These are phyloP conservation scores for Ostrea denselamellosa DNA, from an alignment of 1,140 invertebrate genomes.

Conservation along the genomic window DNA sequence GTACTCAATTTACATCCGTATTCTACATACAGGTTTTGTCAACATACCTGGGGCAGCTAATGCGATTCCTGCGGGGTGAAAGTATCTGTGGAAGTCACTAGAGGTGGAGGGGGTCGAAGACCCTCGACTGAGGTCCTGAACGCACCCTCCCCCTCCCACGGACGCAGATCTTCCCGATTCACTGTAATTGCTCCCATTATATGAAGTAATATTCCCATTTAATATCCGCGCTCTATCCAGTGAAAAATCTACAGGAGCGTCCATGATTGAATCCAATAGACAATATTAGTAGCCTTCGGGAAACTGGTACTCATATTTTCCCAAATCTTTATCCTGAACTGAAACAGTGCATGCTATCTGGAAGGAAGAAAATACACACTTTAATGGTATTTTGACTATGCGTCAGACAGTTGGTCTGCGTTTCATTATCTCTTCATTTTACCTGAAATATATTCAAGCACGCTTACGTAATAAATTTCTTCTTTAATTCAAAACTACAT, in stretches of 20 bases:
- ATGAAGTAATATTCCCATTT: constrained; percentile 43
- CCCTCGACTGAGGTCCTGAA: constrained; percentile 32
- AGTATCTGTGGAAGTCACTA: constrained; percentile 26
- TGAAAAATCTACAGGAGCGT: constrained; percentile 53
- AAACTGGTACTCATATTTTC: constrained; percentile 25
- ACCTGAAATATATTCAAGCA: constrained; percentile 7
- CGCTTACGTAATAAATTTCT: constrained; percentile 33
- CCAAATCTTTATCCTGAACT: constrained; percentile 8
- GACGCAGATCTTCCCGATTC: constrained; percentile 23
- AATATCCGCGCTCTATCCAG: constrained; percentile 47
- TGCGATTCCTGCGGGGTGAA: constrained; percentile 36
- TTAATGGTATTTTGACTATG: constrained; percentile 4
- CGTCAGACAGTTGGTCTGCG: constrained; percentile 15
- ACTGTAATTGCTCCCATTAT: constrained; percentile 46
- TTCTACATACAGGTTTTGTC: not conserved
- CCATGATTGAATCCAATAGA: constrained; percentile 44
- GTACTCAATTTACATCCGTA: not conserved
- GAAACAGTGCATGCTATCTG: constrained; percentile 24
- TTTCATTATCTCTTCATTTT: constrained; percentile 18
- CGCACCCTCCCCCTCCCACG: constrained; percentile 32
- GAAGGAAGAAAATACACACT: not conserved
- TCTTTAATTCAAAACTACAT: constrained; percentile 30
- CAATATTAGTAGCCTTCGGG: constrained; percentile 3
- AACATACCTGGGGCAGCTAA: constrained; percentile 42
- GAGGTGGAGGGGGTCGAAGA: constrained; percentile 29